These are phyloP conservation scores for Acrocephalus arundinaceus DNA, from an alignment of 2,113 vertebrate species.

Conservation along the genomic window DNA sequence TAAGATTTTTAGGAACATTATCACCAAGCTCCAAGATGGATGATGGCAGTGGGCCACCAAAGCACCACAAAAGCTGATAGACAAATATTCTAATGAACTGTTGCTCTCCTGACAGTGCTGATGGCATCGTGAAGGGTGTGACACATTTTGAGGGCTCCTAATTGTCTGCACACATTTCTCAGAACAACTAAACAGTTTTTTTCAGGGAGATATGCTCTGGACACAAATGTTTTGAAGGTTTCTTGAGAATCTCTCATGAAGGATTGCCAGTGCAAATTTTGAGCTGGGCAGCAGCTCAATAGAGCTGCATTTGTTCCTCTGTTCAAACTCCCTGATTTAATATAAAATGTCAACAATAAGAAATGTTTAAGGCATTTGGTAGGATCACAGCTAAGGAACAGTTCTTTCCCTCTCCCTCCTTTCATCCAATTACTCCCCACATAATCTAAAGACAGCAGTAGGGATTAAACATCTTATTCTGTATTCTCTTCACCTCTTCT, in stretches of 20 bases:
- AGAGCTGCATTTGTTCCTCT: background rate
- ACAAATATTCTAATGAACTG: constrained; percentile 52
- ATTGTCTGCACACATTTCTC: constrained; percentile 58
- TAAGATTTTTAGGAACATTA: background rate
- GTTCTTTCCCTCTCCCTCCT: constrained; percentile 41
- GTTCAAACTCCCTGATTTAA: constrained; percentile 22
- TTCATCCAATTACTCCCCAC: background rate
- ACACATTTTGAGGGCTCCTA: constrained; percentile 38
- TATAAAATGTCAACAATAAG: constrained; percentile 29
- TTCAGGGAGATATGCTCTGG: background rate
- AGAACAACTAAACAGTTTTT: constrained; percentile 21
- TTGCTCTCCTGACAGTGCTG: constrained; percentile 53
- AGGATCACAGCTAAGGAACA: constrained; percentile 36
- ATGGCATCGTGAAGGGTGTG: constrained; percentile 39
- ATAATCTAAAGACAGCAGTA: background rate
- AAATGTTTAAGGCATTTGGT: constrained; percentile 29
- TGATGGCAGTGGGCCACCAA: constrained; percentile 25
- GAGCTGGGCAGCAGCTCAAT: background rate
- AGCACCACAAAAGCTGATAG: constrained; percentile 46
- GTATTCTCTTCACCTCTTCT: background rate
- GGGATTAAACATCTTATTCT: background rate
- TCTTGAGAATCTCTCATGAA: constrained; percentile 31
- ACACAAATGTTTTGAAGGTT: constrained; percentile 66
- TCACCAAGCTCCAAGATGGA: constrained; percentile 12
- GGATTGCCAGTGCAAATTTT: constrained; percentile 8